A percentile compares a stretch with the other conserved stretches of the same genome.
phyloP scores from a whole-genome alignment of 92 coral and sea anemone species.

The Nematostella vectensis region DNA sequence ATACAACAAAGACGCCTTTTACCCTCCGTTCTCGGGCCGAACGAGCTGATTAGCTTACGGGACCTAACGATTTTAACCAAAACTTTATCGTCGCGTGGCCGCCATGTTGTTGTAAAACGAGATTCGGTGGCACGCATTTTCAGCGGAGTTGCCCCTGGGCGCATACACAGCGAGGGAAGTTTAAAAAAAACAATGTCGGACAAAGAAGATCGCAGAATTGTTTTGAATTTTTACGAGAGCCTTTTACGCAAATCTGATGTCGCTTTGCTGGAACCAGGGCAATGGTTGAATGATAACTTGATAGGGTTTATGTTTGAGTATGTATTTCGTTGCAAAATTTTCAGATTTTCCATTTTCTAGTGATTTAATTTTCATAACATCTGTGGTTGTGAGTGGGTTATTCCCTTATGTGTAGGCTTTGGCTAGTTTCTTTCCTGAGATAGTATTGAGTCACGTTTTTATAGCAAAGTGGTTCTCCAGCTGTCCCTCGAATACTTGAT shows the following conservation, averaged over 20 bases:
- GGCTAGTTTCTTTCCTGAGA: too few species aligned
- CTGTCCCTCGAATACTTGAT: background rate
- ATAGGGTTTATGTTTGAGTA: slow-evolving; percentile 95
- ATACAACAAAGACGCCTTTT: too few species aligned
- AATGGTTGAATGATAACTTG: slow-evolving; percentile 86
- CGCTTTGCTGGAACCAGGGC: slow-evolving; percentile 66
- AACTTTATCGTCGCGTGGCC: background rate
- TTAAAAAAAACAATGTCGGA: slow-evolving; percentile 65
- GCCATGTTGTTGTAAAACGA: slow-evolving; percentile 19
- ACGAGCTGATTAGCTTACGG: background rate
- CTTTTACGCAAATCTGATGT: slow-evolving; percentile 79
- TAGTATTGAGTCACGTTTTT: too few species aligned
- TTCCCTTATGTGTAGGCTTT: too few species aligned
- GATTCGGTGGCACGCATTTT: slow-evolving; percentile 7
- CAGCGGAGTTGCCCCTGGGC: slow-evolving; percentile 32
- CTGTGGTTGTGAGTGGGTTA: too few species aligned
- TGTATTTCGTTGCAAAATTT: slow-evolving; percentile 12
- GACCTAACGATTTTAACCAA: background rate
- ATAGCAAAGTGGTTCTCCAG: background rate
- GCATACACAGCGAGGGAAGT: slow-evolving; percentile 55
- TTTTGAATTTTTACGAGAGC: slow-evolving; percentile 84
- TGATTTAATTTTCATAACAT: too few species aligned
- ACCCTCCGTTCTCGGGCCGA: too few species aligned
- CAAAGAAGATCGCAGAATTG: slow-evolving; percentile 36
- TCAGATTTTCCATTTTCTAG: background rate